These are phyloP conservation scores for Vespertilio murinus DNA, from an alignment of 2,797 vertebrate species.

Conservation along the genomic window DNA sequence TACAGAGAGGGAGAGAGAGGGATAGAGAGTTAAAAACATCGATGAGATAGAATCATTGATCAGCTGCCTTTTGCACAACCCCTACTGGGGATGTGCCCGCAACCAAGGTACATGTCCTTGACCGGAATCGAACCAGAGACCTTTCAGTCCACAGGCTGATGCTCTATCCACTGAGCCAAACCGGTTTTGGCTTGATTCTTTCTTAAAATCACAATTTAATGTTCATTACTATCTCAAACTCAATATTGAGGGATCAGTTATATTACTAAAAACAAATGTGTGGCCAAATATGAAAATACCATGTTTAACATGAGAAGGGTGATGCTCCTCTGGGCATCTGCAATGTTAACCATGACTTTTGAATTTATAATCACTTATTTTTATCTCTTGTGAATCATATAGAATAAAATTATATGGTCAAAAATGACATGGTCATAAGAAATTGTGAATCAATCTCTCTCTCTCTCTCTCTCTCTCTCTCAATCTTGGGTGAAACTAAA, in stretches of 20 bases:
- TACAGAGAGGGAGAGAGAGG: no score
- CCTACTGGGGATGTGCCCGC: no score
- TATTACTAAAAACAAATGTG: not conserved
- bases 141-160: no score
- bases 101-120: no score
- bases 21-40: no score
- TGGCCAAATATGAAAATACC: not conserved
- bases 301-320: not conserved
- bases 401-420: not conserved
- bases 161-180: no score
- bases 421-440: not conserved
- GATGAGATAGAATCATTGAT: no score
- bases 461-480: no score
- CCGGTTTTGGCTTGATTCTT: no score
- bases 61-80: no score
- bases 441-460: no score
- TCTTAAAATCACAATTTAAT: not conserved
- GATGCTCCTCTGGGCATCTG: not conserved
- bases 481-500: not conserved
- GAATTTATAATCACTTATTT: not conserved
- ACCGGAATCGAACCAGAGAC: no score
- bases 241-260: not conserved
- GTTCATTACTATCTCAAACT: not conserved
- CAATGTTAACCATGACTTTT: not conserved
- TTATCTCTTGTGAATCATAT: not conserved